phyloP scores from a whole-genome alignment of 2,888 invertebrate genomes.

The Acrobasis consociella region DNA sequence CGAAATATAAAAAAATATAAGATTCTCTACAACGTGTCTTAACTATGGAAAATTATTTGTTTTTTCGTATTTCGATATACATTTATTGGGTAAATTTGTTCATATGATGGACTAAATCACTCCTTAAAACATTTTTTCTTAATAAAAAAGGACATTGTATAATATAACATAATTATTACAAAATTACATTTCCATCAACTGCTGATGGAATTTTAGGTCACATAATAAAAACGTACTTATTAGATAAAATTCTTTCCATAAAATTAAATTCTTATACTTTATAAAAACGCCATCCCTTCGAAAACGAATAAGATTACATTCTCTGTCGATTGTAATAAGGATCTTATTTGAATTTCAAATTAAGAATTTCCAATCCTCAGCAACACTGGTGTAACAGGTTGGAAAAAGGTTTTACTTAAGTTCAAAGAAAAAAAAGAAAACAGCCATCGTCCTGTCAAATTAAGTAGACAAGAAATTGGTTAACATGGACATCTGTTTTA shows the following conservation, averaged over 20 bases:
- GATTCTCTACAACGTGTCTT: too few species aligned
- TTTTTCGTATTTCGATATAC: too few species aligned
- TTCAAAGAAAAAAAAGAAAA: conserved; percentile 1
- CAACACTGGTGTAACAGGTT: conserved; percentile 7
- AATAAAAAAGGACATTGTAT: too few species aligned
- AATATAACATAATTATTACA: too few species aligned
- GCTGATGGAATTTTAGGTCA: too few species aligned
- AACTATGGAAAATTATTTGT: too few species aligned
- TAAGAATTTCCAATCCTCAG: background rate
- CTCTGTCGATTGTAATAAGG: background rate
- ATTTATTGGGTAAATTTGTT: too few species aligned
- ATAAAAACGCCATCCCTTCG: background rate
- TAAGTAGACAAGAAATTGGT: background rate
- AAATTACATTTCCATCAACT: too few species aligned
- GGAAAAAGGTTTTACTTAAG: background rate
- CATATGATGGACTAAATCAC: too few species aligned
- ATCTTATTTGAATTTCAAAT: conserved; percentile 11
- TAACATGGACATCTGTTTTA: conserved; percentile 8
- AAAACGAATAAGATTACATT: background rate
- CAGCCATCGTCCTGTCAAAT: conserved; percentile 4
- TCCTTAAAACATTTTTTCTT: too few species aligned
- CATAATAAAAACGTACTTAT: too few species aligned
- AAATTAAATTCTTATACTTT: conserved; percentile 8
- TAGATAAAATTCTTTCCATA: background rate
- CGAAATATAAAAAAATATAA: too few species aligned